Conservation (phyloP, 1,140 invertebrate species). For the Drosophila guanche region DNA sequence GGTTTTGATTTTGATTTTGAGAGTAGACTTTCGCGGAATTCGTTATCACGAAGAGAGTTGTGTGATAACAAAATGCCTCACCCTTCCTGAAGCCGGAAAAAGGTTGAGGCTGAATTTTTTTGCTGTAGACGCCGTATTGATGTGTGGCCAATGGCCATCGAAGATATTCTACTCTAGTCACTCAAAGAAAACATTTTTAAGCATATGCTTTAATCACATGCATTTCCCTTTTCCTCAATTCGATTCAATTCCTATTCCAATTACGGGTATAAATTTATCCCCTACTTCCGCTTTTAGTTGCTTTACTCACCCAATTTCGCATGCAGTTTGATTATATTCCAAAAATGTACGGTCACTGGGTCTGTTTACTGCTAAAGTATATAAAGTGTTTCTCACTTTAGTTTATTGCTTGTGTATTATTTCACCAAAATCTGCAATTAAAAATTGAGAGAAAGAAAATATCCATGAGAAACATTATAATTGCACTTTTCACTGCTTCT, state of each 20-base stretch:
- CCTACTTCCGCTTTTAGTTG: background rate
- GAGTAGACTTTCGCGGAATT: background rate
- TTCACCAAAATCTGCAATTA: conserved; percentile 41
- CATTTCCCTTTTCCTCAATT: too few species aligned
- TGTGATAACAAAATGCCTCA: background rate
- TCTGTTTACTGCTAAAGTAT: background rate
- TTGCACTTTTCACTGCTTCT: conserved; percentile 13
- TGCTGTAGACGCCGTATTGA: background rate
- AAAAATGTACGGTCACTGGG: conserved; percentile 15
- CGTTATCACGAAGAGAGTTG: background rate
- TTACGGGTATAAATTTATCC: background rate
- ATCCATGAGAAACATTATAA: conserved; percentile 1
- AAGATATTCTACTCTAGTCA: too few species aligned
- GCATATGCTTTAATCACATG: too few species aligned
- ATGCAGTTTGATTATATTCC: conserved; percentile 31
- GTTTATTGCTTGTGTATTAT: conserved; percentile 19
- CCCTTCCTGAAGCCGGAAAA: too few species aligned
- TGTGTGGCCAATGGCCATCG: too few species aligned
- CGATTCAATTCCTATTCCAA: too few species aligned
- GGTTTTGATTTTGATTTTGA: conserved; percentile 2
- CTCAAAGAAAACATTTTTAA: too few species aligned
- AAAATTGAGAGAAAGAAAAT: conserved; percentile 15
- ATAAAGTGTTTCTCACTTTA: conserved; percentile 11
- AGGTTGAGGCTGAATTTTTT: too few species aligned
- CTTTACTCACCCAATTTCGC: conserved; percentile 51